These are phyloP conservation scores for Sisyra terminalis DNA, from an alignment of 2,888 invertebrate species.

Conservation along the genomic window DNA sequence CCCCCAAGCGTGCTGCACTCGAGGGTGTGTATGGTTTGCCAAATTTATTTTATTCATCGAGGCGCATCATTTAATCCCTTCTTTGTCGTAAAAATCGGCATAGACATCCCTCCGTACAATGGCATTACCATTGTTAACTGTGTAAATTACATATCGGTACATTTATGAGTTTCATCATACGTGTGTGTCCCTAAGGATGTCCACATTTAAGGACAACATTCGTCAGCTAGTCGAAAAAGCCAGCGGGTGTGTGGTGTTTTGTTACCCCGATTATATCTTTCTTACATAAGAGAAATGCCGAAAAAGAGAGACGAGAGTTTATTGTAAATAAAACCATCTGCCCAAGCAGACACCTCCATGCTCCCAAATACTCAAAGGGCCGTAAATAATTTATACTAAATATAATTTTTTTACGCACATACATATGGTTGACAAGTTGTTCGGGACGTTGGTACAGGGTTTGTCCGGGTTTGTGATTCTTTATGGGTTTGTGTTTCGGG, in stretches of 20 bases:
- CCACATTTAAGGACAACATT: no score
- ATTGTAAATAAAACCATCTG: conserved; percentile 6
- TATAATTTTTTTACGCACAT: not conserved
- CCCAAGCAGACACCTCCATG: not conserved
- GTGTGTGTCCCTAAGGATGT: no score
- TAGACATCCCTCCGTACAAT: not conserved
- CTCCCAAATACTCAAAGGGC: no score
- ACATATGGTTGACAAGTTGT: not conserved
- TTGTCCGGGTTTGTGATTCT: no score
- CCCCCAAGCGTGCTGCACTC: no score
- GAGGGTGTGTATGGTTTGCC: no score
- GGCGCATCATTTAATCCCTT: conserved; percentile 5
- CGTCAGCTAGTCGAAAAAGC: not conserved
- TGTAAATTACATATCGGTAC: conserved; percentile 7
- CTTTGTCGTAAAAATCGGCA: conserved; percentile 2
- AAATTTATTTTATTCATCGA: conserved; percentile 3
- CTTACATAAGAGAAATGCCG: no score
- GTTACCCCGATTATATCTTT: no score
- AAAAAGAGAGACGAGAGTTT: not conserved
- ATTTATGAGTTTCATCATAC: not conserved
- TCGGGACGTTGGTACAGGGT: no score
- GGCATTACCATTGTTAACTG: conserved; percentile 3
- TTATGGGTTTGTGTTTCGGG: no score
- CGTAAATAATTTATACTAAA: no score
- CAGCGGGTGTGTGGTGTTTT: no score